Evolutionary conservation across 2,888 invertebrate species (phyloP), one percentile per base, ranked within the genome.

Genomic region (Zhuqinia jingwanae): DNA sequence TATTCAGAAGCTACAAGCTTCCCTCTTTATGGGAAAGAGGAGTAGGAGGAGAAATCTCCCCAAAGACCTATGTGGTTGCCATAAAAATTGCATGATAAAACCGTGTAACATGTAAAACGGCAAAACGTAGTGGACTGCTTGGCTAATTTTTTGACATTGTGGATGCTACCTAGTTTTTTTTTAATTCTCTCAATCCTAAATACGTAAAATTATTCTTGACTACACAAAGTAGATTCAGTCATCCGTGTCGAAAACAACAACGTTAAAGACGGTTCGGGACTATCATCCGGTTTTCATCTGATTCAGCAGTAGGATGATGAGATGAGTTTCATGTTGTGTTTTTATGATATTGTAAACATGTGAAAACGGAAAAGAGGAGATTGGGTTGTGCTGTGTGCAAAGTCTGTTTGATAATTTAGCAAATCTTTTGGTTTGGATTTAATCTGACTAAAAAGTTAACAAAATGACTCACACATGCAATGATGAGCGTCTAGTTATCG

Each of bases 211-310:
- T 36, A 63, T n/a, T 30, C 2, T 30, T n/a, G 27, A 30, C 30
- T 8, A 22, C 11, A 58, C 15, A n/a, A 8, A n/a, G 5, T 53
- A 53, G 6, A 20, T 22, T 22, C 58, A 77, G 30, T 60, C 42
- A 56, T 58, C 60, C 77, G 25, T 77, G 60, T 77, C 53, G 25
- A 73, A 73, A 81, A 81, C 81, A 81, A 36, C 36, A n/a, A 81
- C 81, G 65, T 10, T 73, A 58, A 10, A 58, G 73, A 45, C 81
- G 58, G 70, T 47, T 30, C 45, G 81, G 56, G 73, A 58, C 58
- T 50, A 17, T 17, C 27, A 58, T 27, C 15, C 56, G 56, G 20
- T 22, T 25, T 75, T 13, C 68, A 70, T 20, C 68, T 70, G 68
- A 70, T 20, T 45, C 42, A 42, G 53, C 20, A 75, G 42, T 27